phyloP scores from a whole-genome alignment of 2,888 invertebrate genomes.

The Hydrotaea diabolus region DNA sequence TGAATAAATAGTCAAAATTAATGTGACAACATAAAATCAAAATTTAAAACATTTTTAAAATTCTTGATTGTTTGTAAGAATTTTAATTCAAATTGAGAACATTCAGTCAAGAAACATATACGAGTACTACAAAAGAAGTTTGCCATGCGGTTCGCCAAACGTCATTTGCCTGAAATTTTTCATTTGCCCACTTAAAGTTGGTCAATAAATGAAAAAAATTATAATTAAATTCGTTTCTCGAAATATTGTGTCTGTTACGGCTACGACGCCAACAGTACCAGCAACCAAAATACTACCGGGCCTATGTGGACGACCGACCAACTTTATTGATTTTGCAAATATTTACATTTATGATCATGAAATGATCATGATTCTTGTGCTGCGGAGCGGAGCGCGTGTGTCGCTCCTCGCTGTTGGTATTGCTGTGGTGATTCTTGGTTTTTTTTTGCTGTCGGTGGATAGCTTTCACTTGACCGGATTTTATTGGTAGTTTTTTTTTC shows the following conservation, averaged over 20 bases:
- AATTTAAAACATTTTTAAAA: too few species aligned
- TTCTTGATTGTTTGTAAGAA: too few species aligned
- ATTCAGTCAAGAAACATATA: too few species aligned
- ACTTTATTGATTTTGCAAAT: slow-evolving; percentile 29
- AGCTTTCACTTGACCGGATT: slow-evolving; percentile 67
- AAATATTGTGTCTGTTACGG: slow-evolving; percentile 42
- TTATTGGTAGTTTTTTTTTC: background rate
- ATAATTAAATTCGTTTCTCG: too few species aligned
- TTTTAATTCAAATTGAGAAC: too few species aligned
- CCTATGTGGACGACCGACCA: background rate
- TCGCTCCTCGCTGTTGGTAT: slow-evolving; percentile 12
- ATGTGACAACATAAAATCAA: too few species aligned
- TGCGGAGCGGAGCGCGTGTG: background rate
- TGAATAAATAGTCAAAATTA: too few species aligned
- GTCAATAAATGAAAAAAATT: too few species aligned
- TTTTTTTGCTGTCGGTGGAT: slow-evolving; percentile 1
- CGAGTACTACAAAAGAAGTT: too few species aligned
- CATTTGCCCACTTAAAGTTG: too few species aligned
- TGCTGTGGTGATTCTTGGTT: background rate
- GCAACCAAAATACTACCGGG: background rate
- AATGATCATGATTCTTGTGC: slow-evolving; percentile 38
- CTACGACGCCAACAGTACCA: background rate
- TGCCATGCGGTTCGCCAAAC: too few species aligned
- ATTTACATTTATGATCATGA: slow-evolving; percentile 48
- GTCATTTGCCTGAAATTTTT: too few species aligned